These are phyloP conservation scores for Drosophila sp. DNA, from an alignment of 1,140 invertebrate genomes.

Conservation along the genomic window DNA sequence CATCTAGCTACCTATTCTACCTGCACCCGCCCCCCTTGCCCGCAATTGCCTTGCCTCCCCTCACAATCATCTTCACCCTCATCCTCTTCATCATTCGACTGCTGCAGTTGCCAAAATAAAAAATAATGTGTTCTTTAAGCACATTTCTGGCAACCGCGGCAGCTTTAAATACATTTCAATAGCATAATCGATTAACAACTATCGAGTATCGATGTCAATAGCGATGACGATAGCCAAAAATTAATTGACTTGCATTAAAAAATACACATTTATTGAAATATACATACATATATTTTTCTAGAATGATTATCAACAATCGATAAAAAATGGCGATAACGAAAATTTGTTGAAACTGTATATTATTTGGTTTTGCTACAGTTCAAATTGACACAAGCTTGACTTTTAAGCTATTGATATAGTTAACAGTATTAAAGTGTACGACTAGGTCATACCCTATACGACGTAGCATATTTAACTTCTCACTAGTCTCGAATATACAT, in stretches of 20 bases:
- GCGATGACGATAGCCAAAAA: neutral
- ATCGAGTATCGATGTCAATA: neutral
- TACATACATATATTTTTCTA: neutral
- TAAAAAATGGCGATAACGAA: neutral
- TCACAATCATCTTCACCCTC: too few species aligned
- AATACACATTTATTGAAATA: neutral
- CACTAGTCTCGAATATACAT: too few species aligned
- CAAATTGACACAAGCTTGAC: too few species aligned
- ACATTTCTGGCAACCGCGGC: neutral
- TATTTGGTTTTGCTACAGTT: neutral
- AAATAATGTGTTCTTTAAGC: neutral
- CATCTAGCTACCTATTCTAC: neutral
- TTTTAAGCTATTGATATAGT: too few species aligned
- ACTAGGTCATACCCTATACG: too few species aligned
- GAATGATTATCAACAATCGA: neutral
- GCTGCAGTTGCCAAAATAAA: constrained; percentile 9
- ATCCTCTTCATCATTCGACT: neutral
- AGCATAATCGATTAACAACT: constrained; percentile 8
- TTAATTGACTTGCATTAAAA: neutral
- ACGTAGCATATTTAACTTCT: too few species aligned
- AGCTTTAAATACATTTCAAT: neutral
- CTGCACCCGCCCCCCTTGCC: too few species aligned
- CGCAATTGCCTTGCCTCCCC: neutral
- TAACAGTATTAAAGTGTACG: too few species aligned
- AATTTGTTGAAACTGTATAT: neutral